phyloP scores from a whole-genome alignment of 2,797 vertebrate species.

The Mycteria americana region DNA sequence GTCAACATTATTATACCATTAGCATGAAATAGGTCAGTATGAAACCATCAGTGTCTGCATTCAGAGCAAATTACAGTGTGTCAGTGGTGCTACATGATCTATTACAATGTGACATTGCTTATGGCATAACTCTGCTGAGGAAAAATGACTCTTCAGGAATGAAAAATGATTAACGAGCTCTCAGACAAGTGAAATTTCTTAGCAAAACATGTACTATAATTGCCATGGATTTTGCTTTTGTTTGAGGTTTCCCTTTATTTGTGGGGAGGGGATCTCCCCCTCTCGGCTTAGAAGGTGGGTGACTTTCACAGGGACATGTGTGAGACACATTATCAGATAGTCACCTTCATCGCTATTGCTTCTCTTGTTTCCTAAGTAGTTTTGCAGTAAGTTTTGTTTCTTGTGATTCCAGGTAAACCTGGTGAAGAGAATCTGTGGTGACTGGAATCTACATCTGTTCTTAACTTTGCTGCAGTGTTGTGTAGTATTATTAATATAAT shows the following conservation, averaged over 20 bases:
- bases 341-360: not conserved
- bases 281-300: not conserved
- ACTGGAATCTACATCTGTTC: not conserved
- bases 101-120: not conserved
- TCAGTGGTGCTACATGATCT: not conserved
- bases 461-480: not conserved
- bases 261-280: not conserved
- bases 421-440: not conserved
- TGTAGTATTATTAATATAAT: not conserved
- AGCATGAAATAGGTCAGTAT: not conserved
- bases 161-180: not conserved
- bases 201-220: not conserved
- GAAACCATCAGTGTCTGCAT: not conserved
- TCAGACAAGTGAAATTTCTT: not conserved
- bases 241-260: not conserved
- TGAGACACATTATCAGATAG: not conserved
- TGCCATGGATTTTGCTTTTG: not conserved
- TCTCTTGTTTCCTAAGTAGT: not conserved
- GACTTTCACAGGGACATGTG: not conserved
- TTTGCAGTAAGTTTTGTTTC: not conserved
- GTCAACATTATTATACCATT: not conserved
- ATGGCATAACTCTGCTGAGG: not conserved
- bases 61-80: conserved; percentile 14
- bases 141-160: not conserved
- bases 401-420: not conserved